Evolutionary conservation across 2,797 vertebrate species (phyloP).

Genomic region (Alcedo quadribrachys): DNA sequence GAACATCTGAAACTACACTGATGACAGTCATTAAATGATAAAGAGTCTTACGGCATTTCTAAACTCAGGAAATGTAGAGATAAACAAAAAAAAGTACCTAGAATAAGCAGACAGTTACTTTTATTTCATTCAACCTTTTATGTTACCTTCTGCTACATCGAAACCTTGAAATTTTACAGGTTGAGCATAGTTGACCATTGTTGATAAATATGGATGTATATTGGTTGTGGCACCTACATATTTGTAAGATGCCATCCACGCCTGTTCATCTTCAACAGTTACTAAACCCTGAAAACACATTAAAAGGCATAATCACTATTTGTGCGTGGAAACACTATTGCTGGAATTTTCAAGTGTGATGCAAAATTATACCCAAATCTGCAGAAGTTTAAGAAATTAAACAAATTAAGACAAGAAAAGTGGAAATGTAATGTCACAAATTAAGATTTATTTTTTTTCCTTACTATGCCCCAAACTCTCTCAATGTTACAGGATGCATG

Average conservation of each 20-base stretch:
- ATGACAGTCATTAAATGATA: not conserved
- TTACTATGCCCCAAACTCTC: not conserved
- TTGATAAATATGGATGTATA: slow-evolving; percentile 96
- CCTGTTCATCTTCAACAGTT: slow-evolving; percentile 93
- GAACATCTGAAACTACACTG: not conserved
- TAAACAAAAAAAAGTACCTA: slow-evolving; percentile 17
- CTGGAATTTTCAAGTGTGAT: not conserved
- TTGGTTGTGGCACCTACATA: slow-evolving; percentile 98
- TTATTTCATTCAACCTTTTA: slow-evolving; percentile 64
- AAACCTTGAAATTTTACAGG: slow-evolving; percentile 99
- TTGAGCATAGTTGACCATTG: slow-evolving; percentile 99
- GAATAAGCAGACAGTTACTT: slow-evolving; percentile 59
- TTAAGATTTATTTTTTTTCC: not conserved
- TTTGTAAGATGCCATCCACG: slow-evolving; percentile 95
- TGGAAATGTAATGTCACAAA: not conserved
- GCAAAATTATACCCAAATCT: not conserved
- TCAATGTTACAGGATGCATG: not conserved
- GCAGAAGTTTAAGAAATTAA: not conserved
- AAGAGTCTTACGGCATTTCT: not conserved
- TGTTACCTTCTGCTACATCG: slow-evolving; percentile 93
- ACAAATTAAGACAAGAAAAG: not conserved
- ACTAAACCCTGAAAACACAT: slow-evolving; percentile 84
- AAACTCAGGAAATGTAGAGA: not conserved
- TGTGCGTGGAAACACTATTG: not conserved
- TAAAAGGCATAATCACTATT: slow-evolving; percentile 37